phyloP scores from a whole-genome alignment of 2,797 vertebrate species.

The Cynopterus sphinx region DNA sequence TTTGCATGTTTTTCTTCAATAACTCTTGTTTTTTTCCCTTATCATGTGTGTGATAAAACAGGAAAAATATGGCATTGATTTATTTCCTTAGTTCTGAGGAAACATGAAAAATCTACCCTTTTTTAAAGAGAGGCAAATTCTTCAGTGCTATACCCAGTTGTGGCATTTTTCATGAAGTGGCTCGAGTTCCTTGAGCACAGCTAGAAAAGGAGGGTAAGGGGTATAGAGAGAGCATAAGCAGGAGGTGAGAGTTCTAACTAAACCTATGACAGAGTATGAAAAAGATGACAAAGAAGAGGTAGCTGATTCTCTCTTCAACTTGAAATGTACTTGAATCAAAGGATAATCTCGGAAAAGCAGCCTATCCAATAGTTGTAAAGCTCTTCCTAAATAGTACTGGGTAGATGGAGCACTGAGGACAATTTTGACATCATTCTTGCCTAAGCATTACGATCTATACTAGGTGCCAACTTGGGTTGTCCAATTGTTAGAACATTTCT shows the following conservation, averaged over 20 bases:
- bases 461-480: background rate
- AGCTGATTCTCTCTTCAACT: background rate
- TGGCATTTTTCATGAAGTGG: background rate
- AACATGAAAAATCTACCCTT: background rate
- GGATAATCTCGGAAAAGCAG: background rate
- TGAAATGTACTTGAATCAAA: background rate
- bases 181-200: background rate
- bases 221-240: background rate
- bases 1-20: background rate
- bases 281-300: background rate
- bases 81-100: background rate
- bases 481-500: background rate
- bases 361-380: background rate
- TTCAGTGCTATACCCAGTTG: background rate
- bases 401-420: background rate
- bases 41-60: background rate
- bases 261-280: background rate
- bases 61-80: background rate
- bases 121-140: background rate
- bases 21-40: background rate
- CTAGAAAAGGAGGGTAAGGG: background rate
- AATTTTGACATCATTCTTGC: background rate
- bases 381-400: background rate
- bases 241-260: background rate
- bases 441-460: too few species aligned